Evolutionary conservation across 2,113 vertebrate genomes (phyloP).

Genomic region (Lasiurus borealis): DNA sequence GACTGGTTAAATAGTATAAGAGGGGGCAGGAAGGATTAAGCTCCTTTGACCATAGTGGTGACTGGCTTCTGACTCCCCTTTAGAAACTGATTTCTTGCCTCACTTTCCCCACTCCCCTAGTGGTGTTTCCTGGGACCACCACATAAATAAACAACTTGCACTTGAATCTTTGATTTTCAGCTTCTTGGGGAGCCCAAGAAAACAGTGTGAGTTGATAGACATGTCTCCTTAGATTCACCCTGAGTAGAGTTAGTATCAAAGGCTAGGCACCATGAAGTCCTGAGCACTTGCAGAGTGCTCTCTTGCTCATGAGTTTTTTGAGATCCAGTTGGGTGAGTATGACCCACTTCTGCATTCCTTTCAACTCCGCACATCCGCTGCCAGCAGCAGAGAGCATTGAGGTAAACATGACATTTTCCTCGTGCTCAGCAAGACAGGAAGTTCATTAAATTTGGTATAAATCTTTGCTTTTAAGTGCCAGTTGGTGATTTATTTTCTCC

Average conservation of each 20-base stretch:
- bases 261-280: neutral
- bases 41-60: neutral
- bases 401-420: slow-evolving; percentile 78
- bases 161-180: neutral
- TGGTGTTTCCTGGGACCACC: neutral
- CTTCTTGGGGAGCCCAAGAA: neutral
- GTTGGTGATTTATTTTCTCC: slow-evolving; percentile 86
- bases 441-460: slow-evolving; percentile 88
- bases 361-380: slow-evolving; percentile 65
- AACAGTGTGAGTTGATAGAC: neutral
- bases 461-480: slow-evolving; percentile 86
- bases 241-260: neutral
- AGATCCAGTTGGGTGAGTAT: slow-evolving; percentile 52
- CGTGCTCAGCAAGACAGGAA: slow-evolving; percentile 81
- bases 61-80: neutral
- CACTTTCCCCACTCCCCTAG: neutral
- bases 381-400: neutral
- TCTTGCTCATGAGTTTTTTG: slow-evolving; percentile 54
- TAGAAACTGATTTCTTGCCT: neutral
- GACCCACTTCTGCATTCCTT: slow-evolving; percentile 66
- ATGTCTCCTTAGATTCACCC: neutral
- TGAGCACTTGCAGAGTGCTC: neutral
- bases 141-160: neutral
- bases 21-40: neutral
- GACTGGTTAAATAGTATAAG: neutral